Evolutionary conservation across 2,797 vertebrate species (phyloP), one percentile per base, ranked within the genome.

Genomic region (Acrocephalus scirpaceus): DNA sequence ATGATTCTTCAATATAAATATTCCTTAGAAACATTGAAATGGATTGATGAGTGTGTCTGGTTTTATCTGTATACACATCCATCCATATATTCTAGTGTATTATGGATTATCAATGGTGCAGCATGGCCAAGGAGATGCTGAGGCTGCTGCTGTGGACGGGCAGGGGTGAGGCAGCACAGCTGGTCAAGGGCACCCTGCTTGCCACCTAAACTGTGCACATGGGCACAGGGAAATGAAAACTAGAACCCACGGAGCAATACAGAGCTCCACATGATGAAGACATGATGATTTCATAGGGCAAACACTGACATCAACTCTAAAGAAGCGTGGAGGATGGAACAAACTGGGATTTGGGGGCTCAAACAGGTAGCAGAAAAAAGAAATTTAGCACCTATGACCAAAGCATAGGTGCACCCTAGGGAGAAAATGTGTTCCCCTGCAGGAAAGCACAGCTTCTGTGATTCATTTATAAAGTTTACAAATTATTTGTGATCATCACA

Each of bases 161-260:
- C 62, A 61, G 60, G 16, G 15, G 8, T 61, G 20, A 82, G 25
- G 67, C 19, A 62, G 23, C 53, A 34, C 0, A 4, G 21, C n/a
- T 51, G 29, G 3, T 5, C n/a, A 65, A 36, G 48, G 26, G 11
- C 50, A 82, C 26, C 30, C 26, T 0, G 3, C 2, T 2, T 2
- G 1, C 29, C 86, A 76, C 56, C 40, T 13, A 20, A 48, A 38
- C 26, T 32, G 56, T 1, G 0, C 32, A 51, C 1, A 1, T 3
- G 7, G 44, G 30, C 70, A 70, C 32, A 56, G 26, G 27, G 34
- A 66, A 65, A 45, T 2, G 3, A 40, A 53, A 82, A 44, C 16
- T 17, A 40, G 44, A 57, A n/a, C 26, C 38, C 4, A 6, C 1
- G 7, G 48, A 61, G 36, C 0, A 1, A 58, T 56, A 58, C 7